phyloP scores from a whole-genome alignment of 2,113 vertebrate genomes.

The Gambusia holbrooki region DNA sequence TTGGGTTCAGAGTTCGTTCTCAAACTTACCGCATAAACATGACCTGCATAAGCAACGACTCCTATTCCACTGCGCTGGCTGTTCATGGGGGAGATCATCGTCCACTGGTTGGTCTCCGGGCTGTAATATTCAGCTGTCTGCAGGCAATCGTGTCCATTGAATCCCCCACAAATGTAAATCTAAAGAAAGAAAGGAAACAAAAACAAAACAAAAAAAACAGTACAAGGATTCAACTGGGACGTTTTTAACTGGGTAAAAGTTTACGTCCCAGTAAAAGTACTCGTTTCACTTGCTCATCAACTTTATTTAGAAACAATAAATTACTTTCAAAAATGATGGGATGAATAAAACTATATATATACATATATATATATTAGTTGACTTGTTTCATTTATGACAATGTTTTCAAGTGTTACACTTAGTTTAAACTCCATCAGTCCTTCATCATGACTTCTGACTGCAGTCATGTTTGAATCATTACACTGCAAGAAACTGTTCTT shows the following conservation, averaged over 20 bases:
- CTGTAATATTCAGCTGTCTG: constrained; percentile 69
- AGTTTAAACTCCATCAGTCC: no score
- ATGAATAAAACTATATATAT: no score
- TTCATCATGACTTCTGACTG: no score
- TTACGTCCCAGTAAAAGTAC: no score
- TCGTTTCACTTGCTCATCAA: no score
- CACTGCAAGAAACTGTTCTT: no score
- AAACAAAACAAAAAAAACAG: neutral
- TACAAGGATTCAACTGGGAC: neutral
- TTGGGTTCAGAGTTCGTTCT: neutral
- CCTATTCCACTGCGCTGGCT: constrained; percentile 27
- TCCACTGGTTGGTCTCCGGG: constrained; percentile 48
- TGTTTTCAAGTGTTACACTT: no score
- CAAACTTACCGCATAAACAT: constrained; percentile 61
- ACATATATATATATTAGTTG: no score
- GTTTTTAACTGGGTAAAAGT: neutral
- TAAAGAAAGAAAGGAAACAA: constrained; percentile 44
- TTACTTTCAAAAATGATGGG: no score
- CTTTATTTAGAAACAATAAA: no score
- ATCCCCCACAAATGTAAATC: constrained; percentile 92
- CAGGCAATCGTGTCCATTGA: constrained; percentile 82
- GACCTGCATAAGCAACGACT: constrained; percentile 26
- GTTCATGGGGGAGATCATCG: constrained; percentile 36
- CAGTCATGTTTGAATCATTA: no score
- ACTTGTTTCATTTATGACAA: no score